Evolutionary conservation across 2,113 vertebrate species (phyloP), one percentile per base, ranked within the genome.

Genomic region (Manacus vitellinus): DNA sequence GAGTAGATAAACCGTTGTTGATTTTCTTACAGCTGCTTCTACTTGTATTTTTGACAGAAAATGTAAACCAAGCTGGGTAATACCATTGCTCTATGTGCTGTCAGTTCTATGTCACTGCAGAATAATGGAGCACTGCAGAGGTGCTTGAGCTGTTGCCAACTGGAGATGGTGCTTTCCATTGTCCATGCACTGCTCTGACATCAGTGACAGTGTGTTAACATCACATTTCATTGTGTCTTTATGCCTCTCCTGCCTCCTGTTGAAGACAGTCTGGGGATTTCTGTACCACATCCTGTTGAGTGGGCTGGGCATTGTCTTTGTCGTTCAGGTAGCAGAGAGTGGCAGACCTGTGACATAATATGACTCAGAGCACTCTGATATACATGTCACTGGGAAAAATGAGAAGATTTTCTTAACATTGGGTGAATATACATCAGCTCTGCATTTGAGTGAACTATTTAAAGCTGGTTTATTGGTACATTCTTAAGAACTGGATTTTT

Each of bases 121-220:
- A n/a, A 12, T 41, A 52, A 31, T 5, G 62, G 43, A 67, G 20
- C 16, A 1, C 39, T 41, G 39, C 25, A 72, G 62, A 76, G 49
- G 39, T 55, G 5, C 62, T n/a, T 28, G 52, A 61, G 21, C 63
- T 85, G 28, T 41, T 61, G 35, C 24, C 46, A 13, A 1, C 51
- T 35, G 41, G 51, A 52, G 31, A 28, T 44, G n/a, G 35, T 74
- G 58, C 72, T 65, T 72, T 46, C 22, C 54, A 10, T 43, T 6
- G 1, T 20, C n/a, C 0, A 0, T 63, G 49, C 4, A 1, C 35
- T 27, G 14, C 44, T 93, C 44, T 3, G 8, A 22, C 33, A 35
- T 8, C 37, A 46, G 35, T 35, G 23, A 22, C 28, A 56, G 19
- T 24, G 8, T 44, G 10, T 58, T 77, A 49, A 58, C 8, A 2